Conservation (phyloP, 2,797 vertebrate species). For the Synaphobranchus kaupii region DNA sequence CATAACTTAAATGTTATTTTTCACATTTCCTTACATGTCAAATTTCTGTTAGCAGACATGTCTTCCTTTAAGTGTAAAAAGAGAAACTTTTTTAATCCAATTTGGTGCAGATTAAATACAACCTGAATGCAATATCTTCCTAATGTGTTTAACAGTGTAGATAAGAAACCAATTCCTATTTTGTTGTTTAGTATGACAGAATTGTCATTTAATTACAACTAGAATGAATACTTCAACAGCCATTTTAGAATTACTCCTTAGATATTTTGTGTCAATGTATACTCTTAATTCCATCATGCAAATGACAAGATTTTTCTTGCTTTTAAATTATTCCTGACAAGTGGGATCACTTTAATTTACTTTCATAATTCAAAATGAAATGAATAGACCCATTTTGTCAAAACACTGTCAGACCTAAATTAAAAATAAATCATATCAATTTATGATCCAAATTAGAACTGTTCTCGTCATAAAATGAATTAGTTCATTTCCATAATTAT, state of each 20-base stretch:
- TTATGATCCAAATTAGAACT: neutral
- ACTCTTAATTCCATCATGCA: constrained; percentile 23
- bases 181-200: neutral
- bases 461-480: constrained; percentile 23
- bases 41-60: neutral
- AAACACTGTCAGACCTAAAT: constrained; percentile 18
- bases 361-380: constrained; percentile 28
- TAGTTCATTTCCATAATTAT: neutral
- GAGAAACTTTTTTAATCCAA: neutral
- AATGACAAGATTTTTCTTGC: constrained; percentile 11
- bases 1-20: neutral
- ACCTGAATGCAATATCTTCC: neutral
- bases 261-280: neutral
- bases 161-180: constrained; percentile 6
- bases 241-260: neutral
- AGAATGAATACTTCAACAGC: neutral
- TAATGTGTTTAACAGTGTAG: neutral
- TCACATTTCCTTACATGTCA: neutral
- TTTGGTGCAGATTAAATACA: neutral
- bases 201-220: neutral
- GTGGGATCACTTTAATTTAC: constrained; percentile 21
- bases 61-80: too few species aligned
- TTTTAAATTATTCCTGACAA: constrained; percentile 23
- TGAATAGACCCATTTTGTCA: constrained; percentile 22
- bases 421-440: constrained; percentile 27